A percentile compares a stretch with the other conserved stretches of the same genome.
Conservation (phyloP, 1,140 invertebrate species). For the Anastrepha obliqua region DNA sequence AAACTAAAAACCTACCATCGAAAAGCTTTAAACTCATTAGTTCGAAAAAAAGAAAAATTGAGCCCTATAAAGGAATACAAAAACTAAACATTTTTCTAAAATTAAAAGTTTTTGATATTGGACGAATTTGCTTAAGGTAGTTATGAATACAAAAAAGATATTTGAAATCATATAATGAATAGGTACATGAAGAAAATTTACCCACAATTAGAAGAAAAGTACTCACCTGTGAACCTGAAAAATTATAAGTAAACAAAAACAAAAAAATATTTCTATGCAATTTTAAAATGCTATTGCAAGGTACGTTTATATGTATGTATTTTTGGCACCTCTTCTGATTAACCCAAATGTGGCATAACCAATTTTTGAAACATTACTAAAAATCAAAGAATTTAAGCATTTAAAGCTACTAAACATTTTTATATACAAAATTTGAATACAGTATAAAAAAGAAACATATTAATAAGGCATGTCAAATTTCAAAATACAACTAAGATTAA, state of each 20-base stretch:
- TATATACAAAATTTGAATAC: neutral
- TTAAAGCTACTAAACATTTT: conserved; percentile 21
- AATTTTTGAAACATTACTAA: neutral
- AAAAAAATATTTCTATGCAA: neutral
- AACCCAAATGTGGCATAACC: neutral
- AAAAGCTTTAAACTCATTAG: too few relatives aligned
- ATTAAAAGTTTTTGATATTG: too few relatives aligned
- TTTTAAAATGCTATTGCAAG: neutral
- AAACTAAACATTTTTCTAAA: too few relatives aligned
- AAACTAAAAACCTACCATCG: too few relatives aligned
- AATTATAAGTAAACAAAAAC: neutral
- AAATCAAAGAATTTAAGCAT: conserved; percentile 40
- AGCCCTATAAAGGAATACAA: too few relatives aligned
- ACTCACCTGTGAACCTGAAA: neutral
- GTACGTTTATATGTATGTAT: neutral
- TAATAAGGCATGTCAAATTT: neutral
- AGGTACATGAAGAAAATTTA: too few relatives aligned
- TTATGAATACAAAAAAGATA: too few relatives aligned
- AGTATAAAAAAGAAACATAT: neutral
- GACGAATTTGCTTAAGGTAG: too few relatives aligned
- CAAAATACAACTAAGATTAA: neutral
- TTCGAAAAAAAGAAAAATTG: too few relatives aligned
- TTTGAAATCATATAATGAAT: too few relatives aligned
- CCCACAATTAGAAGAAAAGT: neutral
- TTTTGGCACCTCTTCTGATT: conserved; percentile 33